Percentiles rank a stretch among this genome's conserved stretches.
phyloP scores from a whole-genome alignment of 2,113 vertebrate genomes.

The Sisor rabdophorus region DNA sequence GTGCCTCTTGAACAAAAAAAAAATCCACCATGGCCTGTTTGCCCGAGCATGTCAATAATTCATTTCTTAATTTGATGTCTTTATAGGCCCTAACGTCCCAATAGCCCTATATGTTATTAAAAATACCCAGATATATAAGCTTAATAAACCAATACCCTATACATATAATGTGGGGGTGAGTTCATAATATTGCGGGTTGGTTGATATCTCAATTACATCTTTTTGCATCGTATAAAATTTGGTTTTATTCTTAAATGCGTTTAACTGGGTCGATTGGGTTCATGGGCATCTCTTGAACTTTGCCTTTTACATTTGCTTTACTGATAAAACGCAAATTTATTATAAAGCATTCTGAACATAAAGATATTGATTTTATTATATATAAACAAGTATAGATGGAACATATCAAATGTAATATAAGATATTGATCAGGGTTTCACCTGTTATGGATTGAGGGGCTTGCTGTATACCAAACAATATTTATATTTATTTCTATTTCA shows the following conservation, averaged over 20 bases:
- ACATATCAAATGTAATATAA: too few species aligned
- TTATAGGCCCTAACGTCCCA: slow-evolving; percentile 27
- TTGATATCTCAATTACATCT: neutral
- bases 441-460: too few species aligned
- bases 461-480: too few species aligned
- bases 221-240: neutral
- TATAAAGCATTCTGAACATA: neutral
- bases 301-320: neutral
- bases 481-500: too few species aligned
- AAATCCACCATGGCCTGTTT: slow-evolving; percentile 57
- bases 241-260: neutral
- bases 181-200: neutral
- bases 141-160: slow-evolving; percentile 29
- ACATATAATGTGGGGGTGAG: neutral
- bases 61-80: slow-evolving; percentile 78
- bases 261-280: neutral
- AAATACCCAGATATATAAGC: slow-evolving; percentile 15
- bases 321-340: neutral
- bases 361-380: too few species aligned
- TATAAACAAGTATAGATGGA: too few species aligned
- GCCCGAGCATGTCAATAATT: slow-evolving; percentile 80
- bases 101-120: slow-evolving; percentile 23
- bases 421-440: too few species aligned
- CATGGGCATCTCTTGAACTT: neutral
- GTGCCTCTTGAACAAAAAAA: slow-evolving; percentile 68